Base-by-base conservation (phyloP, 1,140 invertebrate genomes). In the Episyrphus balteatus region DNA sequence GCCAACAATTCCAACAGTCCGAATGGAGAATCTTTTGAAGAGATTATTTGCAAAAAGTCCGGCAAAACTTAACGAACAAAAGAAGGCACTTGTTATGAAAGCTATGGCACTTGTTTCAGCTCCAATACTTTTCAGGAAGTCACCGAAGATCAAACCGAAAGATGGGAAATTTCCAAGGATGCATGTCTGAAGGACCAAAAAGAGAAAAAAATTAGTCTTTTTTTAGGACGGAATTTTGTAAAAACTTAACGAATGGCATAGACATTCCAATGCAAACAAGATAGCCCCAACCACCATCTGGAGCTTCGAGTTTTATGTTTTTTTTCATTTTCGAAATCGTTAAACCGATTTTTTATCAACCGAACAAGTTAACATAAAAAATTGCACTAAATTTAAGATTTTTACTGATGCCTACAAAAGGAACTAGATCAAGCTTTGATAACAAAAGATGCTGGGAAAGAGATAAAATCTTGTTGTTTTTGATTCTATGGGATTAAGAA, bases 241-340 rank as follows among this genome's bases (percentile, higher is more conserved):
- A 44, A 38, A 26, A 78, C 79, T 75, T 68, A 82, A 26, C 80
- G 56, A 78, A 77, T 10, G 71, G 77, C 17, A 81, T 47, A 12
- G 75, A 64, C 47, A 72, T 71, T 18, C 74, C 78, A 17, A 80
- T 58, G 49, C 77, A 75, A 21, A 82, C 69, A 1, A 76, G 57
- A 57, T 80, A 80, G 10, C 79, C 80, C 76, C 77, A 82, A 19
- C 73, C 74, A 32, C 79, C 80, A 52, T 83, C 75, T 0, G 81
- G 81, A 9, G 79, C 58, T 41, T 58, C 60, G 41, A 61, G 46
- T 14, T 14, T 34, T 13, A 37, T 42, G 34, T 14, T 21, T 15
- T 21, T 14, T 34, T 48, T 48, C 50, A 51, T 47, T 44, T 34
- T 21, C 43, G 15, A 41, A n/a, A 17, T 5, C 21, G 3, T 3